phyloP scores from a whole-genome alignment of 2,113 vertebrate genomes.

The Motacilla tschutschensis region DNA sequence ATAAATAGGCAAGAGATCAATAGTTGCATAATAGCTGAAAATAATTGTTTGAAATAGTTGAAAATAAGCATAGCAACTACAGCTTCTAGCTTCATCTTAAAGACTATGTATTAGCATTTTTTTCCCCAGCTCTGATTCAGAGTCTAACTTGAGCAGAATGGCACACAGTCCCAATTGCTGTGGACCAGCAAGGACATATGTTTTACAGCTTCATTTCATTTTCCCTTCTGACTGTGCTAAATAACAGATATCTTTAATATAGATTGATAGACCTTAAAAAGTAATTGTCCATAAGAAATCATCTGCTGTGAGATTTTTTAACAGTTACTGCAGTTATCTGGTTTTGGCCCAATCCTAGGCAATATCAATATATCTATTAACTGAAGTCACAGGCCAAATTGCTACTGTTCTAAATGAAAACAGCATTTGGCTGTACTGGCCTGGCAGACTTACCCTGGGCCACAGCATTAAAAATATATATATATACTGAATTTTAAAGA shows the following conservation, averaged over 20 bases:
- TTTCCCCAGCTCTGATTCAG: neutral
- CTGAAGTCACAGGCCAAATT: neutral
- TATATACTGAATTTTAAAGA: neutral
- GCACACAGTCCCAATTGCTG: neutral
- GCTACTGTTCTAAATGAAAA: neutral
- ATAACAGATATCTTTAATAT: neutral
- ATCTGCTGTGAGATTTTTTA: neutral
- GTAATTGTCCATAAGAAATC: neutral
- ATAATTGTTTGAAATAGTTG: neutral
- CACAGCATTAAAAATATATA: neutral
- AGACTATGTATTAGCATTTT: neutral
- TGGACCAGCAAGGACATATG: neutral
- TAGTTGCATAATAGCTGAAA: neutral
- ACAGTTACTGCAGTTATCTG: neutral
- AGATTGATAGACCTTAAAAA: neutral
- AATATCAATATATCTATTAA: neutral
- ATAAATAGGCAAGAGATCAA: neutral
- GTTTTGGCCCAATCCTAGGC: neutral
- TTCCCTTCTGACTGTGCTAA: neutral
- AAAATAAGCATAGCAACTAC: neutral
- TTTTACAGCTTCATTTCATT: neutral
- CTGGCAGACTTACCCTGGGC: neutral
- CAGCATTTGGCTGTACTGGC: neutral
- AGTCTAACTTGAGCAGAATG: neutral
- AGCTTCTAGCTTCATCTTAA: neutral